Percentiles rank a stretch among this genome's conserved stretches.
phyloP scores from a whole-genome alignment of 2,797 vertebrate genomes.

The Gallinago stenura region DNA sequence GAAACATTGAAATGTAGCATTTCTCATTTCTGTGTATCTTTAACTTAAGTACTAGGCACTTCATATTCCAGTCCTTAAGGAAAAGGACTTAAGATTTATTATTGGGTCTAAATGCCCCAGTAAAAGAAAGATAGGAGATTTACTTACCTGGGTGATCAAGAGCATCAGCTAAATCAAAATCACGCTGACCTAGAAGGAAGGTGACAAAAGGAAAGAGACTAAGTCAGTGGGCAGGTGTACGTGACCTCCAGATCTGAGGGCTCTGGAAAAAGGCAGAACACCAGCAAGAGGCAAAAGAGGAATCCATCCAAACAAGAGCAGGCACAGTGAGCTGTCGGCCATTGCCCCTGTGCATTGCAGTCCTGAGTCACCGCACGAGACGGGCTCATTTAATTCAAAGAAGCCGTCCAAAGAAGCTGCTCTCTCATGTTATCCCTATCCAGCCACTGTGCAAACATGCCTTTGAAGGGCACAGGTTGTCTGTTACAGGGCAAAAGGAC shows the following conservation, averaged over 20 bases:
- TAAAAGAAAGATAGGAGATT: background rate
- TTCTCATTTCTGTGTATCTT: background rate
- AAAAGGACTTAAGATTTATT: background rate
- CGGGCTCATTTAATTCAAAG: background rate
- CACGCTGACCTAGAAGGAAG: slow-evolving; percentile 63
- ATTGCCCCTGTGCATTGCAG: rapidly evolving
- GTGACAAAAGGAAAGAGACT: background rate
- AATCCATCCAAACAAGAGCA: background rate
- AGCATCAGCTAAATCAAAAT: slow-evolving; percentile 77
- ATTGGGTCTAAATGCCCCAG: background rate
- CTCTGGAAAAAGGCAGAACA: background rate
- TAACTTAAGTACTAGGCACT: background rate
- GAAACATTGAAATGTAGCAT: background rate
- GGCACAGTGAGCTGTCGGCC: background rate
- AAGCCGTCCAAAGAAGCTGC: background rate
- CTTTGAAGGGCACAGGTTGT: background rate
- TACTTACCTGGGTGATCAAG: slow-evolving; percentile 74
- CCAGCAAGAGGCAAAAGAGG: background rate
- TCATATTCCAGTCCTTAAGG: background rate
- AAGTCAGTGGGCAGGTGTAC: background rate
- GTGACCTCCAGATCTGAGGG: background rate
- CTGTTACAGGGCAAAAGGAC: background rate
- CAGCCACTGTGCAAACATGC: background rate
- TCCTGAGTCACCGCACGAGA: background rate
- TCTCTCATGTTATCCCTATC: background rate